These are phyloP conservation scores for Leptonema lineaticorne DNA, from an alignment of 1,140 invertebrate species.

Conservation along the genomic window DNA sequence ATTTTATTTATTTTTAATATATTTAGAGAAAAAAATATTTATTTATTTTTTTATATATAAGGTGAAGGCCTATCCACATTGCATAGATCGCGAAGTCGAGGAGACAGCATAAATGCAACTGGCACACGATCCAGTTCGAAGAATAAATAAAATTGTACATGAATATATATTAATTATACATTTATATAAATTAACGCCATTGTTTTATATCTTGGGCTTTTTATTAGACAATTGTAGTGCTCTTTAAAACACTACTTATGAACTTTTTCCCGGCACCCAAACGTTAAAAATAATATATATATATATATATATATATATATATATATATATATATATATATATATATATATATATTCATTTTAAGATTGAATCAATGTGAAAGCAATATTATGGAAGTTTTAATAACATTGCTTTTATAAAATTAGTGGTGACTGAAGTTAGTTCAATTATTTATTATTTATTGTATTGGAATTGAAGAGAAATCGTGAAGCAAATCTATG, in stretches of 20 bases:
- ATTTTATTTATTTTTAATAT: background rate
- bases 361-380: background rate
- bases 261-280: slow-evolving; percentile 25
- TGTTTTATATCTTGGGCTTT: slow-evolving; percentile 17
- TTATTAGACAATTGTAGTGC: slow-evolving; percentile 25
- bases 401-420: slow-evolving; percentile 5
- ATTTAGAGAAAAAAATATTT: too few relatives aligned
- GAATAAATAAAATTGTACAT: slow-evolving; percentile 35
- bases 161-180: background rate
- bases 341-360: too few relatives aligned
- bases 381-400: slow-evolving; percentile 9
- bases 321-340: too few relatives aligned
- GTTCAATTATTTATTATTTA: slow-evolving; percentile 17
- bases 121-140: slow-evolving; percentile 51
- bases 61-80: slow-evolving; percentile 57
- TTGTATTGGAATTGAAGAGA: background rate
- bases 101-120: slow-evolving; percentile 66
- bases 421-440: slow-evolving; percentile 10
- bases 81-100: slow-evolving; percentile 65
- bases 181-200: slow-evolving; percentile 1
- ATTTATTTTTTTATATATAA: slow-evolving; percentile 42
- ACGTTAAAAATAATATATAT: background rate
- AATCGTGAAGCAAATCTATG: too few relatives aligned
- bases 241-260: slow-evolving; percentile 3
- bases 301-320: too few relatives aligned